Base-by-base conservation (phyloP, 2,113 vertebrate species). In the Sclerurus mexicanus region DNA sequence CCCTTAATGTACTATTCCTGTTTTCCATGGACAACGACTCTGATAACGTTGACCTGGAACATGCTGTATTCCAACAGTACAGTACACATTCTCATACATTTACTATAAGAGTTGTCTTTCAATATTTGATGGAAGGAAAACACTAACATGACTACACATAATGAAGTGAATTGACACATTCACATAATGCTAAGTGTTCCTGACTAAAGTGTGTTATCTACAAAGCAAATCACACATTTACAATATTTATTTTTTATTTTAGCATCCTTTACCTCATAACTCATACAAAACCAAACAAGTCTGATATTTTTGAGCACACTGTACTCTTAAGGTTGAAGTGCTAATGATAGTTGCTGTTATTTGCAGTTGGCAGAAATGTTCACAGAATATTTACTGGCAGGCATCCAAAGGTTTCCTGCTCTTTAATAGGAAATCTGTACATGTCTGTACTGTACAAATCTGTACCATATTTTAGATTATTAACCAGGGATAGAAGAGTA, bases 301-400 rank as follows among this genome's bases (percentile, higher is more conserved):
- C 20, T 58, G 42, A 14, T 88, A 30, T 40, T 88, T 82, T 83
- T 83, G 50, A 81, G 69, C 30, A 27, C 49, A 28, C 25, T 81
- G 37, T 60, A 87, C 89, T 89, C 62, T 73, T 75, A 79, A 87
- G 31, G 42, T 87, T 85, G 60, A 87, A 68, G 24, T 67, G 39
- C 89, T 95, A 95, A 89, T 93, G 68, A 63, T n/a, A 87, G 53
- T 46, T 93, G 59, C 47, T 90, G 39, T 72, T 94, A 63, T 67
- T 82, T 89, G 55, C 64, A 80, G 46, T 87, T 83, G 55, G 64
- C 62, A 85, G 59, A 73, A 78, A 59, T 62, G 23, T 59, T 90
- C 21, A 13, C 25, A 47, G 89, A 85, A 52, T 89, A 91, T 85
- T 95, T 91, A 84, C 44, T 92, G 77, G 71, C 87, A 49, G n/a